Evolutionary conservation across 2,113 vertebrate genomes (phyloP).

Genomic region (Emydura subglobosa): DNA sequence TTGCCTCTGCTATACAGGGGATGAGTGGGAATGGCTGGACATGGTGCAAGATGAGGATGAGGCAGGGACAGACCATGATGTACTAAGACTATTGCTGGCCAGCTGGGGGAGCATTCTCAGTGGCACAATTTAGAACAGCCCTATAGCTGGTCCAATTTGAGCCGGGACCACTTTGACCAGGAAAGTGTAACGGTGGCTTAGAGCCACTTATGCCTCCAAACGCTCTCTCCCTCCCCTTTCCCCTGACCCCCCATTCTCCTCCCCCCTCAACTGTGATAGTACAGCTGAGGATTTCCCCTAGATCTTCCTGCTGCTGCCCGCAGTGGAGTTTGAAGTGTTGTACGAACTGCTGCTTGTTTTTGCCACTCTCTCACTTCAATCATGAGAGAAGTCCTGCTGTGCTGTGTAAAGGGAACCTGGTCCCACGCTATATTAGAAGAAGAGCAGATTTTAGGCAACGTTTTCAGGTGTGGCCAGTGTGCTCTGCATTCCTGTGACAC

Average conservation of each 20-base stretch:
- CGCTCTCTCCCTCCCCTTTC: not conserved
- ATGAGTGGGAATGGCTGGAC: no score
- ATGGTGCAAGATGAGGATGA: no score
- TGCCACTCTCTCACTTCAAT: not conserved
- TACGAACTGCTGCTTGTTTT: not conserved
- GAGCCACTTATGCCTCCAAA: not conserved
- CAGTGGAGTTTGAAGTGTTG: not conserved
- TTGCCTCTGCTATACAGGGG: no score
- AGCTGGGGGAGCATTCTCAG: no score
- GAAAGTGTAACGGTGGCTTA: not conserved
- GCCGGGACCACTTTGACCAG: no score
- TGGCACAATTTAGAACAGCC: not conserved
- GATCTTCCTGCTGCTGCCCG: not conserved
- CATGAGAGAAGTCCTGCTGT: not conserved
- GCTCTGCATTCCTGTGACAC: not conserved
- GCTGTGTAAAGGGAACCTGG: not conserved
- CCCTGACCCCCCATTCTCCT: not conserved
- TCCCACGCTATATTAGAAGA: not conserved
- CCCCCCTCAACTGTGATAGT: not conserved
- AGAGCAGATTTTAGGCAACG: not conserved
- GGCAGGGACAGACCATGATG: no score
- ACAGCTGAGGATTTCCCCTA: not conserved
- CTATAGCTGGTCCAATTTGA: not conserved
- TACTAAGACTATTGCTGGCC: no score
- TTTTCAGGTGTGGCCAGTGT: not conserved